Percentiles rank a stretch among this genome's conserved stretches.
Conservation (phyloP, 2,888 invertebrate genomes). For the Pterobdella sp. region DNA sequence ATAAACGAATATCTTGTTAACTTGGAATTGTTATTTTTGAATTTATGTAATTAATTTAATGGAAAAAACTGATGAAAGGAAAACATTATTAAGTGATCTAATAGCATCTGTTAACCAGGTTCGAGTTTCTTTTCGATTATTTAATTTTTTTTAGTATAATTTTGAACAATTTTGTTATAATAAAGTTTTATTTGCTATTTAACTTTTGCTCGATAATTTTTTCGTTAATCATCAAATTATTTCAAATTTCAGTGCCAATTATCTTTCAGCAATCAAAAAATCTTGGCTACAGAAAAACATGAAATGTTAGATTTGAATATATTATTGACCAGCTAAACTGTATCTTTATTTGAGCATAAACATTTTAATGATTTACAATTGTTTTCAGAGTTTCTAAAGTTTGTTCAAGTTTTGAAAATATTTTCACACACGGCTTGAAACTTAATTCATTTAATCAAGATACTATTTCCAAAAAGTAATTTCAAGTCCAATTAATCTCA, state of each 20-base stretch:
- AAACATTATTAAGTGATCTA: background rate
- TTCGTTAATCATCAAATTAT: background rate
- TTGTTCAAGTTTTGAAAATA: background rate
- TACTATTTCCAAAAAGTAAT: background rate
- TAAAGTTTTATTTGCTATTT: background rate
- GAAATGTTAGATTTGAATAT: background rate
- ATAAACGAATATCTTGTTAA: background rate
- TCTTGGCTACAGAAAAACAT: background rate
- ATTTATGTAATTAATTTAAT: background rate
- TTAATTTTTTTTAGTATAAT: background rate
- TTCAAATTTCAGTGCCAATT: background rate
- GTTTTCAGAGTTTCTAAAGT: background rate
- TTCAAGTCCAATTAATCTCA: no score
- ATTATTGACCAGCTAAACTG: no score
- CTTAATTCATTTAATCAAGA: background rate
- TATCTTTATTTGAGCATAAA: background rate
- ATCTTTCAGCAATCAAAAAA: background rate
- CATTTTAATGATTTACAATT: background rate
- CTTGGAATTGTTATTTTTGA: background rate
- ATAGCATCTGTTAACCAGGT: background rate
- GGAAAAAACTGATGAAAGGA: constrained; percentile 9
- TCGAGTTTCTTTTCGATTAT: background rate
- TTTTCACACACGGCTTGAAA: background rate
- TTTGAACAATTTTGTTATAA: background rate
- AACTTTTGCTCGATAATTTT: background rate